Evolutionary conservation across 1,140 invertebrate species (phyloP).

Genomic region (Drosophila suzukii): DNA sequence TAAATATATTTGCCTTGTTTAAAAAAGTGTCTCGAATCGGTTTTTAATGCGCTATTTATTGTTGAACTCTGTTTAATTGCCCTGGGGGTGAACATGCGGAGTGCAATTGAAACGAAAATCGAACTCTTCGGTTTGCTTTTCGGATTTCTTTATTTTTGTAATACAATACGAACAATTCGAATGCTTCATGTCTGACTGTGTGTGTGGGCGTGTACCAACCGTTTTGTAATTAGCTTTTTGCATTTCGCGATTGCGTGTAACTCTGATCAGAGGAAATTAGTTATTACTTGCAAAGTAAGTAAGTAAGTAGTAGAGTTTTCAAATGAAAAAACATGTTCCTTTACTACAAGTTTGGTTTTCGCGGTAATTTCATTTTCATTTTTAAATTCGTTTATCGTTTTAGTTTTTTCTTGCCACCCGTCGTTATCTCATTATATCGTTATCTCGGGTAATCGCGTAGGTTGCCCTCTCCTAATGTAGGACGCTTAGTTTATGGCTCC

Average conservation of each 20-base stretch:
- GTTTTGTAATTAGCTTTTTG: constrained; percentile 62
- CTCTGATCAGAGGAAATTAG: constrained; percentile 74
- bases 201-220: constrained; percentile 61
- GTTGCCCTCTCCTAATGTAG: constrained; percentile 78
- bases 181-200: constrained; percentile 38
- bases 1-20: constrained; percentile 67
- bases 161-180: constrained; percentile 68
- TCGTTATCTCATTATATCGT: neutral
- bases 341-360: constrained; percentile 45
- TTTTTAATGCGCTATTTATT: constrained; percentile 48
- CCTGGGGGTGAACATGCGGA: constrained; percentile 55
- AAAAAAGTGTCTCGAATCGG: constrained; percentile 62
- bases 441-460: constrained; percentile 31
- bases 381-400: constrained; percentile 79
- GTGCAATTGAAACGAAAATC: constrained; percentile 65
- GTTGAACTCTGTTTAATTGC: constrained; percentile 40
- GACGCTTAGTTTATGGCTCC: constrained; percentile 72
- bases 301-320: constrained; percentile 53
- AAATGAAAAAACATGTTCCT: constrained; percentile 62
- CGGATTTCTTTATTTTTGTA: constrained; percentile 53
- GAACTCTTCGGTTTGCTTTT: constrained; percentile 59
- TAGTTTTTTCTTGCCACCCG: constrained; percentile 34
- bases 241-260: constrained; percentile 61
- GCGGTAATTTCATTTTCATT: constrained; percentile 39
- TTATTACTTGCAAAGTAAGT: constrained; percentile 67